Conservation (phyloP, 1,140 invertebrate species). For the Harpegnathos saltator region DNA sequence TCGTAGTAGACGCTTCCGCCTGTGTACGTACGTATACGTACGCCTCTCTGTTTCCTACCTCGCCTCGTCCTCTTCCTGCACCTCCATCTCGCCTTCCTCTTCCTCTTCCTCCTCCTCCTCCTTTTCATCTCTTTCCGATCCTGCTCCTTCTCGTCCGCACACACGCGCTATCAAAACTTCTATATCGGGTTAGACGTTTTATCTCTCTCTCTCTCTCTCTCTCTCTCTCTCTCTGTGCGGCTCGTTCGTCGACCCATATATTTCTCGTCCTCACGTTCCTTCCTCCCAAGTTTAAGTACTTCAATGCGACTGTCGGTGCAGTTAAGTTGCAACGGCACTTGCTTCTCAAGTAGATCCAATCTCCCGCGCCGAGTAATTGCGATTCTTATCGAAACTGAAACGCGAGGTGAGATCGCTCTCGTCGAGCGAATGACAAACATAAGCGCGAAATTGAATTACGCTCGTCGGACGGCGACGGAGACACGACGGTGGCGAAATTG, state of each 20-base stretch:
- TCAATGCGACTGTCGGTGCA: slow-evolving; percentile 5
- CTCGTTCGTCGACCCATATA: slow-evolving; percentile 17
- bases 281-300: slow-evolving; percentile 33
- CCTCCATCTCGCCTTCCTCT: background rate
- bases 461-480: background rate
- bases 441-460: background rate
- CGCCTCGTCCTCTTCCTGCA: too few relatives aligned
- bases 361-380: slow-evolving; percentile 20
- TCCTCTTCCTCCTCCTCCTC: background rate
- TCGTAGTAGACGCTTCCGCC: slow-evolving; percentile 1
- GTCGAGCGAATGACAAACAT: background rate
- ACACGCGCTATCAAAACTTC: slow-evolving; percentile 38
- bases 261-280: slow-evolving; percentile 18
- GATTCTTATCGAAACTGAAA: slow-evolving; percentile 7
- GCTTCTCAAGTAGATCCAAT: slow-evolving; percentile 13
- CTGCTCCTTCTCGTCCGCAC: background rate
- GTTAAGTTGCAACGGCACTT: background rate
- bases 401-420: background rate
- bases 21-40: slow-evolving; percentile 8
- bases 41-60: background rate
- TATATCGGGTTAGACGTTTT: slow-evolving; percentile 28
- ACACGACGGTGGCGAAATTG: background rate
- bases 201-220: background rate
- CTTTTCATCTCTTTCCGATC: slow-evolving; percentile 52
- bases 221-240: background rate